Base-by-base conservation (phyloP, 2,113 vertebrate species). In the Colaptes auratus region DNA sequence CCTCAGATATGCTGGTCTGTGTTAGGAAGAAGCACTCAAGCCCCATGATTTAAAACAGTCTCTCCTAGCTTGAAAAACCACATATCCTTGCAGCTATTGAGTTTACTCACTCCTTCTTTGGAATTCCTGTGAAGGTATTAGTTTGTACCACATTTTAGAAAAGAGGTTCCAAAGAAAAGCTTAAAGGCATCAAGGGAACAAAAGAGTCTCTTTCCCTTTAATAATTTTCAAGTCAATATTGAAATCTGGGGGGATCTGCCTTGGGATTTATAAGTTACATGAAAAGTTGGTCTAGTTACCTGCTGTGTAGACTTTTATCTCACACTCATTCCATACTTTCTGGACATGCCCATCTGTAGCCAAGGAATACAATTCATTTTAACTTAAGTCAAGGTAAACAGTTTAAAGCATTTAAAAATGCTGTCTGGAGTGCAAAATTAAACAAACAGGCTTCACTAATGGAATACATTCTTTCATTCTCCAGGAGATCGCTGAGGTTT, bases 301-400 rank as follows among this genome's bases (percentile, higher is more conserved):
- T 66, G 44, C 12, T 44, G 6, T 15, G 11, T 7, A 55, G 0
- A 1, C 5, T 74, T 92, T 30, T 58, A n/a, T 24, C 44, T 76
- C 24, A 5, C 15, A 7, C 7, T 83, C 48, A 44, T 88, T 61
- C 55, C 42, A 17, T 33, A 30, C 7, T 80, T 93, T 95, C 85
- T 86, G 75, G 67, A 42, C 48, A 13, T 31, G 48, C 2, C n/a
- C 27, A 44, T 30, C 30, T 59, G 11, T 24, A 81, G 86, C 82
- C 76, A 93, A 89, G 56, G 36, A 87, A 92, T 93, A 91, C 16
- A 50, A 83, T 88, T 95, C 86, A 66, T 65, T 44, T 84, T 78
- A 56, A 56, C 61, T 79, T 71, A 87, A 82, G 46, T 90, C 66
- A 90, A 89, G 52, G 56, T 44, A 89, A 96, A 90, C 56, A 83